Evolutionary conservation across 2,888 invertebrate genomes (phyloP).

Genomic region (Dicycla oo): DNA sequence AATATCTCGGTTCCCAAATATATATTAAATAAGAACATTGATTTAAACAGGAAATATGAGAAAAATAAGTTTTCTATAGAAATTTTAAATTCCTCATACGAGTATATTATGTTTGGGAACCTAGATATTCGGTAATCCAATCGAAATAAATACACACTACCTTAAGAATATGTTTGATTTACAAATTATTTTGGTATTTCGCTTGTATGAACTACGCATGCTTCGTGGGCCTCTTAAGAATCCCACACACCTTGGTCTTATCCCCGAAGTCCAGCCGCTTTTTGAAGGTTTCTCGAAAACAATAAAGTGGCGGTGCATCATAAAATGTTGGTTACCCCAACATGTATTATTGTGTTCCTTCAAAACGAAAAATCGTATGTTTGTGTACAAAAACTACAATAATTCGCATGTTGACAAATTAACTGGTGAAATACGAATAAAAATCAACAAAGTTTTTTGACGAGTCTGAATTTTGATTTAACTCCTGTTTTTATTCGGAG

Average conservation of each 20-base stretch:
- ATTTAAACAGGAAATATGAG: too few relatives aligned
- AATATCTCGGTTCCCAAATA: too few relatives aligned
- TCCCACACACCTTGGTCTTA: not conserved
- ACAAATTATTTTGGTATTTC: too few relatives aligned
- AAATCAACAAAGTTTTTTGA: slow-evolving; percentile 49
- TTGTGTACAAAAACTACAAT: slow-evolving; percentile 56
- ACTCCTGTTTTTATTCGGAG: slow-evolving; percentile 26
- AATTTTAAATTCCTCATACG: too few relatives aligned
- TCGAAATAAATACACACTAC: too few relatives aligned
- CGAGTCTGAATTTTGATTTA: slow-evolving; percentile 47
- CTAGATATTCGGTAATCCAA: too few relatives aligned
- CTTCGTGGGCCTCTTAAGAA: too few relatives aligned
- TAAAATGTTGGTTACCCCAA: slow-evolving; percentile 39
- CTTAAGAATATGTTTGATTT: too few relatives aligned
- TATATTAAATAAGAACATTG: too few relatives aligned
- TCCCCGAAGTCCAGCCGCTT: not conserved
- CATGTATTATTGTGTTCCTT: slow-evolving; percentile 51
- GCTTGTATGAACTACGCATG: too few relatives aligned
- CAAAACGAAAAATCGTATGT: slow-evolving; percentile 51
- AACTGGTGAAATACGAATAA: slow-evolving; percentile 55
- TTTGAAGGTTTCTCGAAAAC: not conserved
- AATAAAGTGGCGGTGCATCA: not conserved
- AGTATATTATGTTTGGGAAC: too few relatives aligned
- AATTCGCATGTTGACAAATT: slow-evolving; percentile 66
- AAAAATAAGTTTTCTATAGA: too few relatives aligned